phyloP scores from a whole-genome alignment of 1,140 invertebrate genomes.

The Drosophila mayri region DNA sequence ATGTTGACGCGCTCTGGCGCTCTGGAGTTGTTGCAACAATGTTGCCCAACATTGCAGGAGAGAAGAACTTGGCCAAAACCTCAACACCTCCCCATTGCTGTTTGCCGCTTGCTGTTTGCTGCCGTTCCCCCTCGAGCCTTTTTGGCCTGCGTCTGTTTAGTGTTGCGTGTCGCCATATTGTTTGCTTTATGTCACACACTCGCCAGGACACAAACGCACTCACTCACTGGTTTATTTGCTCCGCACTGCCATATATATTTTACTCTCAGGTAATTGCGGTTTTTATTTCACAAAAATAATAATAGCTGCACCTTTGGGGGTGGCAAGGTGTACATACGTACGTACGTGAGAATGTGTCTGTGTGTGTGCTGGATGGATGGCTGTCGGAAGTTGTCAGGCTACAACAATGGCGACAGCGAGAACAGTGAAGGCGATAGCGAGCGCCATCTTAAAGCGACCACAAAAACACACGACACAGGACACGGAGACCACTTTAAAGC shows the following conservation, averaged over 20 bases:
- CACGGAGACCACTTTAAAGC: slow-evolving; percentile 42
- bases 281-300: slow-evolving; percentile 81
- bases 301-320: slow-evolving; percentile 63
- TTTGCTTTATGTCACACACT: slow-evolving; percentile 78
- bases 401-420: slow-evolving; percentile 8
- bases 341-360: background rate
- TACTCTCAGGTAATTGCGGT: slow-evolving; percentile 81
- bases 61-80: slow-evolving; percentile 8
- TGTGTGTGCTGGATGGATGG: slow-evolving; percentile 35
- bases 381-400: slow-evolving; percentile 78
- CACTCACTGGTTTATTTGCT: slow-evolving; percentile 63
- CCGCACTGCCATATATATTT: slow-evolving; percentile 65
- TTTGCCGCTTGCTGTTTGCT: background rate
- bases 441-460: slow-evolving; percentile 59
- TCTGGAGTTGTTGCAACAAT: slow-evolving; percentile 51
- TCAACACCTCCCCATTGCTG: slow-evolving; percentile 2
- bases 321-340: background rate
- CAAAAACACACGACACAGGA: slow-evolving; percentile 8
- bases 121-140: slow-evolving; percentile 12
- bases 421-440: slow-evolving; percentile 3
- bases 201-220: slow-evolving; percentile 45
- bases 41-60: slow-evolving; percentile 44
- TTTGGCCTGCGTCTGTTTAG: slow-evolving; percentile 63
- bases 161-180: slow-evolving; percentile 82
- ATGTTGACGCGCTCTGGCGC: slow-evolving; percentile 51